These are phyloP conservation scores for Spheniscus mendiculus DNA, from an alignment of 2,113 vertebrate genomes.

Conservation along the genomic window DNA sequence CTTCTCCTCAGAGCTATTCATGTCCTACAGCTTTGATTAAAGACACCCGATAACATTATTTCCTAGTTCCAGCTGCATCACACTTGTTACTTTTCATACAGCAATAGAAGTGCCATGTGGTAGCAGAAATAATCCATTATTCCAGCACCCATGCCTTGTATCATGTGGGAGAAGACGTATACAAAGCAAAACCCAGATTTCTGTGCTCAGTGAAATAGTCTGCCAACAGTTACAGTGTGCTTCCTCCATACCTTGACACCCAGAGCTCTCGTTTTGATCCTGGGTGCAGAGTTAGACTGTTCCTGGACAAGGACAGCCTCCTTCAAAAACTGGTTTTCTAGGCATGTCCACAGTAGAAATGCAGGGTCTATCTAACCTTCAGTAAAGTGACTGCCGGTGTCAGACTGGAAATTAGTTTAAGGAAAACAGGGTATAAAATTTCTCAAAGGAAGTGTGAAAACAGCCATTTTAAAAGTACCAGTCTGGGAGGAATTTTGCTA, in stretches of 20 bases:
- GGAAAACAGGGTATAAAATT: neutral
- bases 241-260: neutral
- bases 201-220: neutral
- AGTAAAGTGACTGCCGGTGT: neutral
- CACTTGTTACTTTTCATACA: neutral
- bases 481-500: neutral
- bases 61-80: neutral
- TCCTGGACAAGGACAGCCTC: neutral
- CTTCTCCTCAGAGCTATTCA: neutral
- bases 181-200: neutral
- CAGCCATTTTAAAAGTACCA: neutral
- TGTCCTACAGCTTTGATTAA: neutral
- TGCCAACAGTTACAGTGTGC: fast-evolving
- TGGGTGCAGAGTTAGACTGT: neutral
- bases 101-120: neutral
- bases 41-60: neutral
- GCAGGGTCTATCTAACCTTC: no score
- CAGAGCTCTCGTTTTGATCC: neutral
- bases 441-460: neutral
- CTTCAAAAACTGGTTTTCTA: neutral
- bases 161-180: neutral
- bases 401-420: neutral
- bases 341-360: neutral
- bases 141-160: neutral
- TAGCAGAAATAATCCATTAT: neutral